A percentile compares a stretch with the other conserved stretches of the same genome.
These are phyloP conservation scores for Sympetrum striolatum DNA, from an alignment of 2,888 invertebrate genomes.

Conservation along the genomic window DNA sequence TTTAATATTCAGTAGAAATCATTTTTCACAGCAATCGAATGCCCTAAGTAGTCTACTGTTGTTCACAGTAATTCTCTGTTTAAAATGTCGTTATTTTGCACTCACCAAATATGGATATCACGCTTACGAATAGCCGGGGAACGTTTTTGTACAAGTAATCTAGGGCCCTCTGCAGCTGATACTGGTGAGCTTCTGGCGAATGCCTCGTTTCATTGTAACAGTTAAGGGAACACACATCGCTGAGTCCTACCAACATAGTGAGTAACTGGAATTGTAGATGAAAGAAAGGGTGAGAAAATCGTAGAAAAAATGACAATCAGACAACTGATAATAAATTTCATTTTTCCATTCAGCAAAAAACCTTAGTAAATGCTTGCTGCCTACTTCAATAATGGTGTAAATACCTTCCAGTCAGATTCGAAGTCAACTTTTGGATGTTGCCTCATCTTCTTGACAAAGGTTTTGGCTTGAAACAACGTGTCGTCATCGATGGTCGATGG, in stretches of 20 bases:
- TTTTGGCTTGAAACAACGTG: constrained; percentile 73
- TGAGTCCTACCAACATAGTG: constrained; percentile 48
- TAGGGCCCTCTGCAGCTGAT: constrained; percentile 62
- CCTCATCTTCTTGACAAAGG: constrained; percentile 72
- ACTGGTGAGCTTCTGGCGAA: constrained; percentile 57
- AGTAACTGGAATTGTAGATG: constrained; percentile 46
- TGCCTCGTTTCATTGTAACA: constrained; percentile 45
- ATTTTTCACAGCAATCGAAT: constrained; percentile 66
- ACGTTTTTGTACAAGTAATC: constrained; percentile 52
- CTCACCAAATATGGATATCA: constrained; percentile 48
- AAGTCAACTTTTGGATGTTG: constrained; percentile 67
- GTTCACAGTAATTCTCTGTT: too few relatives aligned
- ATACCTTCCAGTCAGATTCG: constrained; percentile 73
- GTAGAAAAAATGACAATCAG: too few relatives aligned
- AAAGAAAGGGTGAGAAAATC: too few relatives aligned
- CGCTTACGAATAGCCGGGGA: constrained; percentile 49
- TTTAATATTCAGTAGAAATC: constrained; percentile 64
- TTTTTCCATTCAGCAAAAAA: too few relatives aligned
- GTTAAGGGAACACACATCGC: constrained; percentile 48
- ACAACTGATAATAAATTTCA: too few relatives aligned
- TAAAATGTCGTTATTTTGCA: too few relatives aligned
- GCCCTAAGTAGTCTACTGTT: too few relatives aligned
- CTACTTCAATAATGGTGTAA: too few relatives aligned
- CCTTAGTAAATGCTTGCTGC: too few relatives aligned
- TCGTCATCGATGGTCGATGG: constrained; percentile 77